These are phyloP conservation scores for Pituophis catenifer DNA, from an alignment of 2,113 vertebrate species.

Conservation along the genomic window DNA sequence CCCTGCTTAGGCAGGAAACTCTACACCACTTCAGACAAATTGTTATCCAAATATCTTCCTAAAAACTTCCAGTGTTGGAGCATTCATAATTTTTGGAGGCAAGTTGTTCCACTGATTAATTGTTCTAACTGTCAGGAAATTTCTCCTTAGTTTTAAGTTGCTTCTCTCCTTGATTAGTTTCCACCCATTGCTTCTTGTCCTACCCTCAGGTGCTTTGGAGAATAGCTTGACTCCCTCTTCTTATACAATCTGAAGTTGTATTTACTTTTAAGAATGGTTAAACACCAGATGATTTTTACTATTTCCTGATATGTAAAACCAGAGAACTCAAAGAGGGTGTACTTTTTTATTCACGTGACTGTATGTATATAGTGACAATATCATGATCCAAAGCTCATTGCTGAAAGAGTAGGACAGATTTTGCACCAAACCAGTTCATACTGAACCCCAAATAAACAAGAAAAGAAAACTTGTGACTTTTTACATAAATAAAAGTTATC, in stretches of 20 bases:
- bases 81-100: too few relatives aligned
- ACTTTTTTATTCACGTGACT: background rate
- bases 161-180: too few relatives aligned
- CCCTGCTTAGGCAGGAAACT: too few relatives aligned
- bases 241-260: background rate
- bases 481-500: conserved; percentile 1
- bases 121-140: too few relatives aligned
- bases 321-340: background rate
- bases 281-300: background rate
- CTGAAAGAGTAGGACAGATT: background rate
- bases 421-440: background rate
- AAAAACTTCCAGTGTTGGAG: too few relatives aligned
- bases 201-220: too few relatives aligned
- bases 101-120: too few relatives aligned
- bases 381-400: background rate
- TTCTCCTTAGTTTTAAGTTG: too few relatives aligned
- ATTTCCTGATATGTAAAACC: background rate
- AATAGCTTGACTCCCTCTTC: too few relatives aligned
- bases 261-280: background rate
- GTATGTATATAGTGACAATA: background rate
- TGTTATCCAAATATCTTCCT: too few relatives aligned
- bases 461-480: conserved; percentile 6
- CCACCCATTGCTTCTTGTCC: too few relatives aligned
- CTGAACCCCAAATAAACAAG: background rate
- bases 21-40: too few relatives aligned